Base-by-base conservation (phyloP, 2,888 invertebrate species). In the Octonoba sinensis region DNA sequence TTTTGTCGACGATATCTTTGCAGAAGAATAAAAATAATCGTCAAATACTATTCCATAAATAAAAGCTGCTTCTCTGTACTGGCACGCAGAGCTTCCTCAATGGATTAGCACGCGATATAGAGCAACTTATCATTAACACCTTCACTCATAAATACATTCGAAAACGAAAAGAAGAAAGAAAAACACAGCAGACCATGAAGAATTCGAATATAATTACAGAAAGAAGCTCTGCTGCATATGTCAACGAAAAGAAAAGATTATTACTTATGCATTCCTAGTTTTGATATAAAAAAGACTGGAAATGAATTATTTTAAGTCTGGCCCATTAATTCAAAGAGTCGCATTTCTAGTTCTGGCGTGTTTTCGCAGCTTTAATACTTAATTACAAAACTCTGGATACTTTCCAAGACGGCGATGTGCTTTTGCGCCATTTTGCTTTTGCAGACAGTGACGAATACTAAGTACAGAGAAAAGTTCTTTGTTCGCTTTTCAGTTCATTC, bases 291-390 rank as follows among this genome's bases (percentile, higher is more conserved):
- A 36, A 36, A 8, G 36, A 2, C 36, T 36, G 8, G 36, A 36
- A 11, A 36, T 36, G 36, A 36, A 36, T 36, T 36, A 36, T 36
- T 36, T 36, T 36, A 36, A 36, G 4, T 36, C 36, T 36, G 36
- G 36, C 36, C 36, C 36, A 36, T 36, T 36, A 36, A 36, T 36
- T 36, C 36, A 36, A 36, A 36, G 36, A 36, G 36, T 36, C 36
- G 36, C 36, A 36, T 36, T 36, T 36, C 36, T 36, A 36, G 36
- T 36, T 36, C 36, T 36, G 36, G 36, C 8, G 36, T 36, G 36
- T 36, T 36, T 75, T 75, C 75, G 54, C 60, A 51, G 60, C 47
- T 67, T 75, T 67, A 75, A 67, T 75, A 75, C 75, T 75, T 75
- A 75, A 75, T 75, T 75, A 75, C 24, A 24, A 60, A 60, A 60